phyloP scores from a whole-genome alignment of 2,888 invertebrate species.

The Isoperla grammatica region DNA sequence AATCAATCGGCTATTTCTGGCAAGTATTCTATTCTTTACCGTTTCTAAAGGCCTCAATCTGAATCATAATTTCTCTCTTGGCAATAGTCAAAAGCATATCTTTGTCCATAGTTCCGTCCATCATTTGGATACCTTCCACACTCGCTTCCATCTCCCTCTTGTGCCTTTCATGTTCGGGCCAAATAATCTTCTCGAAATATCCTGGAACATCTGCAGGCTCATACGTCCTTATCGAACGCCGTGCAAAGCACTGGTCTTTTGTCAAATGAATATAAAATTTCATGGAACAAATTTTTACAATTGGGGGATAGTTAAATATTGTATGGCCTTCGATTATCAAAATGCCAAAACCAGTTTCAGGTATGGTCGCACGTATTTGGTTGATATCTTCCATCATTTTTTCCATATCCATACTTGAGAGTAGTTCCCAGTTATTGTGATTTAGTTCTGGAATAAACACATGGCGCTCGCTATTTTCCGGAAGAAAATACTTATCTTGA shows the following conservation, averaged over 20 bases:
- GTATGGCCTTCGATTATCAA: constrained; percentile 73
- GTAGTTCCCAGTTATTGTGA: constrained; percentile 70
- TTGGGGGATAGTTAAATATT: constrained; percentile 62
- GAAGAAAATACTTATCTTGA: constrained; percentile 73
- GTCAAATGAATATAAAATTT: constrained; percentile 69
- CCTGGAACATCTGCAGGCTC: constrained; percentile 81
- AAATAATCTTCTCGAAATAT: constrained; percentile 84
- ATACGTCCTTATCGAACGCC: constrained; percentile 62
- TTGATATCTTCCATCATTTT: constrained; percentile 58
- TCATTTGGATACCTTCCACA: neutral
- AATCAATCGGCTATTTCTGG: no score
- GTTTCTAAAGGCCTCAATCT: no score
- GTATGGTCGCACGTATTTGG: constrained; percentile 28
- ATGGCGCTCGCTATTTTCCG: constrained; percentile 60
- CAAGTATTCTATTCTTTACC: no score
- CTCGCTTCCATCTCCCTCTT: constrained; percentile 40
- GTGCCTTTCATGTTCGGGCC: constrained; percentile 75
- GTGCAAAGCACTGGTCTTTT: constrained; percentile 58
- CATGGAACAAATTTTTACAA: constrained; percentile 59
- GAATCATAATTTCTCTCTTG: neutral
- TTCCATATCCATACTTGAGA: constrained; percentile 66
- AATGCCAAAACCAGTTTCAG: constrained; percentile 38
- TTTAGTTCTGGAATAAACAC: constrained; percentile 56
- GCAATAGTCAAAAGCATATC: neutral
- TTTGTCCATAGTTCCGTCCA: neutral